phyloP scores from a whole-genome alignment of 2,888 invertebrate species.

The Actias luna region DNA sequence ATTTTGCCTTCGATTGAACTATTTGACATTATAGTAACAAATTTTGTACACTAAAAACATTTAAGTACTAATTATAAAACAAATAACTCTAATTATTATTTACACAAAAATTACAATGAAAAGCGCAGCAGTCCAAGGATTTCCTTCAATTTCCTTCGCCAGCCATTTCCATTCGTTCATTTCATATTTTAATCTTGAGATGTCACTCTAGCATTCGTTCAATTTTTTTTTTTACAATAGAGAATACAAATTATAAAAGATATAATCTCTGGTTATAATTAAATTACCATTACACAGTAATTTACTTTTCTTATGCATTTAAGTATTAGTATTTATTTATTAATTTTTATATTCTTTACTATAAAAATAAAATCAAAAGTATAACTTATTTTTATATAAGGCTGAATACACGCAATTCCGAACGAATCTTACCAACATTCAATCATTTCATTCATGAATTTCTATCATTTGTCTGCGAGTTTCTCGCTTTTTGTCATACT shows the following conservation, averaged over 20 bases:
- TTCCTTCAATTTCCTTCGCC: conserved; percentile 54
- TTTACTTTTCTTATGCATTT: background rate
- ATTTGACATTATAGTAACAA: conserved; percentile 83
- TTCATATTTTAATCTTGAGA: conserved; percentile 34
- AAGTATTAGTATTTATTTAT: background rate
- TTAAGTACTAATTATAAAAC: conserved; percentile 60
- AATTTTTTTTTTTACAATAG: conserved; percentile 21
- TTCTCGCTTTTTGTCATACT: conserved; percentile 31
- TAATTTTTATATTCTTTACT: background rate
- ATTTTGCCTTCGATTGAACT: conserved; percentile 90
- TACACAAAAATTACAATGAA: conserved; percentile 69
- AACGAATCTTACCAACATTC: background rate
- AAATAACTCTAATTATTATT: conserved; percentile 59
- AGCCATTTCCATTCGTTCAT: conserved; percentile 52
- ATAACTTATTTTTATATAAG: too few relatives aligned
- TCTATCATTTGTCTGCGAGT: conserved; percentile 31
- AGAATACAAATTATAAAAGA: background rate
- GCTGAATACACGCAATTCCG: background rate
- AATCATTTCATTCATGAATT: conserved; percentile 23
- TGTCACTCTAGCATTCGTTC: conserved; percentile 28
- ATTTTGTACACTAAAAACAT: conserved; percentile 60
- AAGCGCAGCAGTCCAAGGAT: conserved; percentile 73
- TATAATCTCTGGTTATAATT: background rate
- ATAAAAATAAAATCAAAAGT: background rate
- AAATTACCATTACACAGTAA: background rate